Conservation (phyloP, 64 coral and sea anemone genomes). For the Montipora efflorescens region DNA sequence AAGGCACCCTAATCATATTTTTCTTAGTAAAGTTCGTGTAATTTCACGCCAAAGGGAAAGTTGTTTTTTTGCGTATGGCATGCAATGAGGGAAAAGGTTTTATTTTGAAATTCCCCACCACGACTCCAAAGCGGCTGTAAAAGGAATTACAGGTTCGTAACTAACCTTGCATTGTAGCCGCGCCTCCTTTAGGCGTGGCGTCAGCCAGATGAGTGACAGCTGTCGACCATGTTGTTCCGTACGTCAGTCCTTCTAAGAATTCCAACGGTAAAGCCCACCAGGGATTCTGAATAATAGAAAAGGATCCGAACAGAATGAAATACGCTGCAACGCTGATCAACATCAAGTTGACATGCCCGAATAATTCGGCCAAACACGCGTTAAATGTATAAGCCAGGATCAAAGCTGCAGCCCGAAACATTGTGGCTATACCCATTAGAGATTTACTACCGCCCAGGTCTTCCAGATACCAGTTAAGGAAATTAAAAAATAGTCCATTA, state of each 20-base stretch:
- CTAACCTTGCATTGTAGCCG: slow-evolving; percentile 95
- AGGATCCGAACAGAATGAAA: slow-evolving; percentile 74
- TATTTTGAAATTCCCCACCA: too few relatives aligned
- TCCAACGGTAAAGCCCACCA: slow-evolving; percentile 84
- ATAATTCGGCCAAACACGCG: slow-evolving; percentile 60
- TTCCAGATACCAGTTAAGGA: slow-evolving; percentile 95
- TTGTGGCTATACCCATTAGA: slow-evolving; percentile 84
- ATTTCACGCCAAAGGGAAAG: too few relatives aligned
- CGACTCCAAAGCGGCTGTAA: too few relatives aligned
- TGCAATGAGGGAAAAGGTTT: too few relatives aligned
- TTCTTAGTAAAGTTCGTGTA: too few relatives aligned
- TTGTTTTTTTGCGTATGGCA: too few relatives aligned
- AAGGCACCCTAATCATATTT: too few relatives aligned
- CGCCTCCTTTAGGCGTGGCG: slow-evolving; percentile 86
- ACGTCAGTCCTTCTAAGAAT: slow-evolving; percentile 86
- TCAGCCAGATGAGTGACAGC: slow-evolving; percentile 91
- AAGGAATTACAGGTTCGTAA: neutral
- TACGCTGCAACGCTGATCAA: slow-evolving; percentile 68
- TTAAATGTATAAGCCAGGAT: slow-evolving; percentile 82
- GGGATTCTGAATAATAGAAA: slow-evolving; percentile 77
- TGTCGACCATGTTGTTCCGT: slow-evolving; percentile 91
- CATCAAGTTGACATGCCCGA: slow-evolving; percentile 60
- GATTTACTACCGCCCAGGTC: slow-evolving; percentile 91
- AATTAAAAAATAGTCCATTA: slow-evolving; percentile 88
- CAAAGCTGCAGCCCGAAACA: slow-evolving; percentile 63